phyloP scores from a whole-genome alignment of 2,113 vertebrate genomes.

The Opisthocomus hoazin region DNA sequence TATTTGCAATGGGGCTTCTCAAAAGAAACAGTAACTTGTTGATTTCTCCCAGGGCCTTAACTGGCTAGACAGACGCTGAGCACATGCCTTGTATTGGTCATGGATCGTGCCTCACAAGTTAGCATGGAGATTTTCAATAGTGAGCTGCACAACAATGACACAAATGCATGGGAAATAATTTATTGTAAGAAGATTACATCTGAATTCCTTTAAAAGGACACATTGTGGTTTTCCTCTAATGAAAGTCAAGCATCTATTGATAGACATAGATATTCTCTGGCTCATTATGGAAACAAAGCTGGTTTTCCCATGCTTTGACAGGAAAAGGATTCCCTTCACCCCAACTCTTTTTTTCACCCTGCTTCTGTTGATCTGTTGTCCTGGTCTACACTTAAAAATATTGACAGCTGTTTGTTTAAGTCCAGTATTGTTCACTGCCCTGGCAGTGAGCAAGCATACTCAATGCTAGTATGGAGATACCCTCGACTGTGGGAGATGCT shows the following conservation, averaged over 20 bases:
- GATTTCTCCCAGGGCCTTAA: neutral
- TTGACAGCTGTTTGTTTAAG: neutral
- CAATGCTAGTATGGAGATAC: neutral
- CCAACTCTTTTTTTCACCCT: rapidly evolving
- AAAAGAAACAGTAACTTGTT: neutral
- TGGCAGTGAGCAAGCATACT: neutral
- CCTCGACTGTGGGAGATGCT: neutral
- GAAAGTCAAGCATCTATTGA: neutral
- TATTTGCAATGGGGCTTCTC: neutral
- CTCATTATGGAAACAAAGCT: neutral
- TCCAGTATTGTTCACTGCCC: rapidly evolving
- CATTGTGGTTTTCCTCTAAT: neutral
- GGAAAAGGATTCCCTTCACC: neutral
- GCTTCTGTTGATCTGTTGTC: neutral
- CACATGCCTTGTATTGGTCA: neutral
- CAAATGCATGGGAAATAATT: neutral
- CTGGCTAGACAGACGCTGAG: neutral
- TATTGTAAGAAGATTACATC: neutral
- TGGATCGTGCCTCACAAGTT: neutral
- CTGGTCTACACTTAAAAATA: neutral
- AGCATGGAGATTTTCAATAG: neutral
- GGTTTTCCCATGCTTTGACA: neutral
- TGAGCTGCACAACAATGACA: neutral
- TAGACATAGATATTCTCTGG: neutral
- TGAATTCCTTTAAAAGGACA: neutral